Base-by-base conservation (phyloP, 2,113 vertebrate genomes). In the Colius striatus region DNA sequence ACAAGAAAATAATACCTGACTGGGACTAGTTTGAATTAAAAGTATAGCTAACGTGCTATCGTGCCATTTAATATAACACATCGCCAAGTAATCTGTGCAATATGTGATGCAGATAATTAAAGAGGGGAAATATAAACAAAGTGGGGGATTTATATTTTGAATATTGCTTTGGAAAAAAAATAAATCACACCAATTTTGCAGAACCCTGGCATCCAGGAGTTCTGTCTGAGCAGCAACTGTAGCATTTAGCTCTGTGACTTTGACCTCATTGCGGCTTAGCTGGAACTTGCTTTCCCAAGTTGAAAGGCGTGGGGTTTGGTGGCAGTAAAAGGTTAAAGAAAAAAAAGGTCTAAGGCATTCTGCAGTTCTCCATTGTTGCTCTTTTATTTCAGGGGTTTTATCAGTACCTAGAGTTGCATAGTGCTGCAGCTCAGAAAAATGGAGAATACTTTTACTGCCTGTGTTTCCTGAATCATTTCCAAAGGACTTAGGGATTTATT, bases 201-300 rank as follows among this genome's bases (percentile, higher is more conserved):
- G 62, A 95, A 34, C 41, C 72, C 41, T 3, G 36, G 16, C 30
- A 12, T 41, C 32, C n/a, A 12, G 54, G 88, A 81, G 83, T 61
- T 92, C n/a, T 74, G 55, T 48, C n/a, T 85, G 83, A 71, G 93
- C 94, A 66, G 87, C 62, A 70, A 6, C 73, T 66, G 62, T 16
- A 81, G 84, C 89, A 7, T 92, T 94, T 80, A 94, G 95, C 96
- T 85, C 90, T 72, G 93, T 85, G 96, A 89, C 89, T 97, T 95
- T 96, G 96, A 96, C 95, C 97, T 97, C 83, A 36, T 92, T 84
- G 95, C 65, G 96, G 93, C 96, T 74, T 87, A 79, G 94, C 38
- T 88, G 94, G 93, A 96, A 97, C 78, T 97, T 88, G 92, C 93
- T 96, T 96, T 94, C 95, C 97, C 94, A 94, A 87, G 92, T 90